These are phyloP conservation scores for Zoanthus gigantus DNA, from an alignment of 92 coral and sea anemone species.

Conservation along the genomic window DNA sequence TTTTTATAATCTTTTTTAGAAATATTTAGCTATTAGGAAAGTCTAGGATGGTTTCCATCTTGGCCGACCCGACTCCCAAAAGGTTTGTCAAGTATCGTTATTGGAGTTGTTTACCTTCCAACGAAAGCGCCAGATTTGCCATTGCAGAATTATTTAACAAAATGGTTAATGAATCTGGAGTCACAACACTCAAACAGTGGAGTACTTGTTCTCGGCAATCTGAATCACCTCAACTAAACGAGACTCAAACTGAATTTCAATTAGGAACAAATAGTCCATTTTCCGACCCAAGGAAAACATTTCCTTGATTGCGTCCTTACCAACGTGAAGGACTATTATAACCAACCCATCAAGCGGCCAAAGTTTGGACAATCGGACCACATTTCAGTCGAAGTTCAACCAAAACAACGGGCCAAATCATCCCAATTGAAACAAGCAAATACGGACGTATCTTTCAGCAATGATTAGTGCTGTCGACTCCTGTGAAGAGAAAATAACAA, in stretches of 20 bases:
- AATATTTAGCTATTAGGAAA: too few relatives aligned
- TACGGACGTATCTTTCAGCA: too few relatives aligned
- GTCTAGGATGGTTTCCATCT: too few relatives aligned
- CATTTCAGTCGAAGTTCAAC: slow-evolving; percentile 69
- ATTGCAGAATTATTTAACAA: slow-evolving; percentile 62
- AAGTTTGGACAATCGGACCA: slow-evolving; percentile 62
- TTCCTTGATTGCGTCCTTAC: slow-evolving; percentile 59
- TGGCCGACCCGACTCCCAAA: slow-evolving; percentile 70
- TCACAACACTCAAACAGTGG: slow-evolving; percentile 67
- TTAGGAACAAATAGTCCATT: slow-evolving; percentile 68
- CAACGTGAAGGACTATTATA: slow-evolving; percentile 60
- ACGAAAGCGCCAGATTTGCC: slow-evolving; percentile 60
- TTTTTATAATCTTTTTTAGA: too few relatives aligned
- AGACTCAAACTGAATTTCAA: slow-evolving; percentile 64
- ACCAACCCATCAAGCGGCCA: slow-evolving; percentile 60
- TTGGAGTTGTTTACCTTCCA: slow-evolving; percentile 70
- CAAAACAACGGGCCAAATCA: slow-evolving; percentile 59
- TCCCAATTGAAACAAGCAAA: too few relatives aligned
- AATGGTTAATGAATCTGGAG: slow-evolving; percentile 60
- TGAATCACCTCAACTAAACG: slow-evolving; percentile 37
- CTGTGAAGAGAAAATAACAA: too few relatives aligned
- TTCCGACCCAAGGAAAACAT: slow-evolving; percentile 60
- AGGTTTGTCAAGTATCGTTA: slow-evolving; percentile 66
- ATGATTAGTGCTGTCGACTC: too few relatives aligned
- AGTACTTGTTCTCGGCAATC: slow-evolving; percentile 64